Conservation (phyloP, 2,113 vertebrate genomes). For the Scomber scombrus region DNA sequence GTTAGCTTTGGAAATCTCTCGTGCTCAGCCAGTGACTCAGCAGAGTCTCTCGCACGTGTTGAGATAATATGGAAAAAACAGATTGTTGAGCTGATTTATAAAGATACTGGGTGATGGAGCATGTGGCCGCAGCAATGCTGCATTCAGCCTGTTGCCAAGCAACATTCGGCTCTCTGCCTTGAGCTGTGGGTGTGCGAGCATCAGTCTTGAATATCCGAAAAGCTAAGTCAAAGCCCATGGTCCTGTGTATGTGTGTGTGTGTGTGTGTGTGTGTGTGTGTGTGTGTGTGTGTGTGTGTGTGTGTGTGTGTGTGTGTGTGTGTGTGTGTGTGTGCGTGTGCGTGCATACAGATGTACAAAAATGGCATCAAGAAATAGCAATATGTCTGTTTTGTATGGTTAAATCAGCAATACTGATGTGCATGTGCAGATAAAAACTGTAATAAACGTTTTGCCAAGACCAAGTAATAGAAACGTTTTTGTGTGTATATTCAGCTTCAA, state of each 20-base stretch:
- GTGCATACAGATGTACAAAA: constrained; percentile 9
- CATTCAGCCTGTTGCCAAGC: constrained; percentile 75
- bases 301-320: not conserved
- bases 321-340: constrained; percentile 1
- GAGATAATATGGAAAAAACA: constrained; percentile 75
- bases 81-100: constrained; percentile 75
- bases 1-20: constrained; percentile 50
- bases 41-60: constrained; percentile 60
- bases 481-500: not conserved
- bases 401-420: not conserved
- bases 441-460: constrained; percentile 24
- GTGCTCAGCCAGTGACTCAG: constrained; percentile 70
- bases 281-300: not conserved
- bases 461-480: not conserved
- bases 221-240: constrained; percentile 12
- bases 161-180: constrained; percentile 62
- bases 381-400: not conserved
- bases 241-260: constrained; percentile 26
- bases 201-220: constrained; percentile 63
- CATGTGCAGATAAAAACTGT: constrained; percentile 12
- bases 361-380: constrained; percentile 13
- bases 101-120: constrained; percentile 61
- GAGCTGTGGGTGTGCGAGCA: constrained; percentile 52
- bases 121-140: constrained; percentile 63
- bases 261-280: not conserved